These are phyloP conservation scores for Tetrapedia diversipes DNA, from an alignment of 2,888 invertebrate species.

Conservation along the genomic window DNA sequence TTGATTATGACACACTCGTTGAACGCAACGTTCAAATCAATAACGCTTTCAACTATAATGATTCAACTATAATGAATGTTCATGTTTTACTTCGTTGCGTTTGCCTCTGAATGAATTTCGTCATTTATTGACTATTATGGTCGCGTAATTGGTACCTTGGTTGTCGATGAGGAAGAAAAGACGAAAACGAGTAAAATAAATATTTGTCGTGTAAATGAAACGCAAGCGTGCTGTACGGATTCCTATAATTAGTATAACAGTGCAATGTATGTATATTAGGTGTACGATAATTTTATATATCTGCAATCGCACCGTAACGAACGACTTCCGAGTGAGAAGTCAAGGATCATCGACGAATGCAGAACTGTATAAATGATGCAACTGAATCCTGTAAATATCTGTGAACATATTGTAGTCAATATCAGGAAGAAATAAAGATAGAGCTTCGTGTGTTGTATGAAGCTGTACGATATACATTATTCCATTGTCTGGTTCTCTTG, in stretches of 20 bases:
- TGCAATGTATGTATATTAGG: slow-evolving; percentile 55
- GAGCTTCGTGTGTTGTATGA: slow-evolving; percentile 61
- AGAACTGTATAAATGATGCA: slow-evolving; percentile 54
- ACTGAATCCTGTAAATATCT: slow-evolving; percentile 66
- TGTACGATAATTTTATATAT: slow-evolving; percentile 58
- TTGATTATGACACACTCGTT: too few relatives aligned
- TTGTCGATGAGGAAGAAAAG: not conserved
- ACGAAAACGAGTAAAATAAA: too few relatives aligned
- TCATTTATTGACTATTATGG: not conserved
- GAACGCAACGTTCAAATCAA: too few relatives aligned
- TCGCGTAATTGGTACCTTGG: not conserved
- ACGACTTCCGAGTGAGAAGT: slow-evolving; percentile 4
- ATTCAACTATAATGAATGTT: not conserved
- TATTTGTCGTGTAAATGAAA: slow-evolving; percentile 36
- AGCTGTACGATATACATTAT: slow-evolving; percentile 52
- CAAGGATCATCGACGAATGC: slow-evolving; percentile 26
- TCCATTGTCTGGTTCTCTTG: not conserved
- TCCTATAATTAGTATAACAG: slow-evolving; percentile 26
- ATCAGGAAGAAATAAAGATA: slow-evolving; percentile 63
- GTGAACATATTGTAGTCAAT: slow-evolving; percentile 66
- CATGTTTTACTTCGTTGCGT: not conserved
- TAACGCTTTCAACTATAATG: too few relatives aligned
- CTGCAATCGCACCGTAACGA: slow-evolving; percentile 33
- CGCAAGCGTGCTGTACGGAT: slow-evolving; percentile 35
- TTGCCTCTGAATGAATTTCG: not conserved